A percentile compares a stretch with the other conserved stretches of the same genome.
Conservation (phyloP, 2,888 invertebrate species). For the Diaperis boleti region DNA sequence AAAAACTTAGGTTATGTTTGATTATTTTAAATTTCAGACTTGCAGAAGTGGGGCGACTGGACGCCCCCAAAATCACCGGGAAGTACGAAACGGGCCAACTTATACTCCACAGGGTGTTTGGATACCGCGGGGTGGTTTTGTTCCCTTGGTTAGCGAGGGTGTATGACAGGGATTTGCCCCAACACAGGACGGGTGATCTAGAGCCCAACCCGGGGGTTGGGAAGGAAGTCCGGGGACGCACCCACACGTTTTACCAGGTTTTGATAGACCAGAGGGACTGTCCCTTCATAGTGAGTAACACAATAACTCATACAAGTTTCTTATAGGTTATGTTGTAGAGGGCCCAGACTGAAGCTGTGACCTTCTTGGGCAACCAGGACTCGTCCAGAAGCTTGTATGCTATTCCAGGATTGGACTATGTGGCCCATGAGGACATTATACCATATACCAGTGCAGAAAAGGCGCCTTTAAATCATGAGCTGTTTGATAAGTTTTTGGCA, state of each 20-base stretch:
- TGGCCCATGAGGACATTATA: constrained; percentile 96
- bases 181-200: constrained; percentile 60
- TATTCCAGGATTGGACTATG: constrained; percentile 97
- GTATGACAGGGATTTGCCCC: constrained; percentile 89
- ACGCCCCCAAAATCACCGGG: constrained; percentile 85
- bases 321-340: constrained; percentile 72
- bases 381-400: constrained; percentile 95
- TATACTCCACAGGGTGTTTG: constrained; percentile 96
- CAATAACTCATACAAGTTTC: too few species aligned
- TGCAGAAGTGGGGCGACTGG: constrained; percentile 93
- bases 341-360: constrained; percentile 97
- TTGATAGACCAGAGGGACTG: constrained; percentile 97
- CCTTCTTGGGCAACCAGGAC: constrained; percentile 96
- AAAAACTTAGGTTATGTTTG: constrained; percentile 46
- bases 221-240: constrained; percentile 90
- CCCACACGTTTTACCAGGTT: constrained; percentile 97
- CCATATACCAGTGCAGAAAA: constrained; percentile 92
- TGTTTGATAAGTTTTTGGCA: constrained; percentile 95
- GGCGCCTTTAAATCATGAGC: constrained; percentile 92
- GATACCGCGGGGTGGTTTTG: constrained; percentile 95
- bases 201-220: constrained; percentile 69
- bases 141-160: constrained; percentile 98
- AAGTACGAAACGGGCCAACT: constrained; percentile 97
- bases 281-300: constrained; percentile 87
- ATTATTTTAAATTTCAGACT: constrained; percentile 73